Evolutionary conservation across 2,888 invertebrate genomes (phyloP).

Genomic region (Brenthis hecate): DNA sequence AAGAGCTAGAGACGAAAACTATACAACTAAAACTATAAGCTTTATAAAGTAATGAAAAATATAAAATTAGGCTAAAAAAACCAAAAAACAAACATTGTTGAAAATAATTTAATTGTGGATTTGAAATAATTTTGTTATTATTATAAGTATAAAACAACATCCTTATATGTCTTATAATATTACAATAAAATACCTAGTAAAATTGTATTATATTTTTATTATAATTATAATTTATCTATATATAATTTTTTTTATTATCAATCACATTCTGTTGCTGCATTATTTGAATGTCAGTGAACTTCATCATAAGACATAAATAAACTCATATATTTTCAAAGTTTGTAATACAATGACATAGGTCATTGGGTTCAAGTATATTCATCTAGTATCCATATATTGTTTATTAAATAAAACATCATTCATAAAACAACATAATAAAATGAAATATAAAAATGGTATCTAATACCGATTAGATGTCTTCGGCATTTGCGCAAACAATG

Average conservation of each 20-base stretch:
- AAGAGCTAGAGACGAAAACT: too few species aligned
- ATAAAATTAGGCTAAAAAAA: too few species aligned
- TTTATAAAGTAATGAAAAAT: too few species aligned
- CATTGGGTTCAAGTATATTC: background rate
- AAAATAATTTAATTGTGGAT: too few species aligned
- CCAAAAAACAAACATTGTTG: too few species aligned
- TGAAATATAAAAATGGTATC: background rate
- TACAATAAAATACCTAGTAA: too few species aligned
- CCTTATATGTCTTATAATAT: too few species aligned
- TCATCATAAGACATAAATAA: constrained; percentile 25
- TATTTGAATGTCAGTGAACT: constrained; percentile 34
- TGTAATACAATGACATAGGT: background rate
- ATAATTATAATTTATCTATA: background rate
- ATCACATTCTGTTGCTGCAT: constrained; percentile 6
- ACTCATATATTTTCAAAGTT: background rate
- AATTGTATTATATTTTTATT: too few species aligned
- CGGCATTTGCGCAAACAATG: constrained; percentile 12
- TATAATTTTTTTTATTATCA: constrained; percentile 12
- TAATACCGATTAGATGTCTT: background rate
- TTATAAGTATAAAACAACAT: too few species aligned
- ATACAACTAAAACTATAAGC: too few species aligned
- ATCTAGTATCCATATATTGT: background rate
- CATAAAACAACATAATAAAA: background rate
- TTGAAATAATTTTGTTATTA: too few species aligned
- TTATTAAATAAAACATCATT: background rate